phyloP scores from a whole-genome alignment of 2,113 vertebrate genomes.

The Cepphus grylle region DNA sequence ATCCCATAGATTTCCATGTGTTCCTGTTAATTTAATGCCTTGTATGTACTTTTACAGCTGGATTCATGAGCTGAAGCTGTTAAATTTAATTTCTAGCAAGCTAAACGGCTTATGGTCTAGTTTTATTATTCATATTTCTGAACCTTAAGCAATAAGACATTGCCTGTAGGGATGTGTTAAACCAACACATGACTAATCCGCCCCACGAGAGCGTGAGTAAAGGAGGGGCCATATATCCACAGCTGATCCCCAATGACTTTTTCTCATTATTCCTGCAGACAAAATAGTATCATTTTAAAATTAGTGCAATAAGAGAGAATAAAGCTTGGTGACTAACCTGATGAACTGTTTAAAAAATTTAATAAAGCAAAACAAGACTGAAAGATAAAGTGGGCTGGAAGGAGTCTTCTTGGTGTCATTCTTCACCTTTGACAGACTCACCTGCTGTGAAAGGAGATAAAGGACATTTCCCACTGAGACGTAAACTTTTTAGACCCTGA shows the following conservation, averaged over 20 bases:
- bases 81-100: conserved; percentile 69
- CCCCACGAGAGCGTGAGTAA: conserved; percentile 13
- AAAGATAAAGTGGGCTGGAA: conserved; percentile 10
- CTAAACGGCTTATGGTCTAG: conserved; percentile 68
- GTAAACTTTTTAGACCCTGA: conserved; percentile 27
- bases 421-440: conserved; percentile 49
- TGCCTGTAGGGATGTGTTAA: conserved; percentile 72
- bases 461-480: conserved; percentile 26
- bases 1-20: conserved; percentile 51
- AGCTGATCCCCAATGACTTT: conserved; percentile 47
- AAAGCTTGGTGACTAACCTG: conserved; percentile 50
- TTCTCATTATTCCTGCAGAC: conserved; percentile 69
- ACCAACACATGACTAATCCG: conserved; percentile 57
- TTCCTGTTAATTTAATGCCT: conserved; percentile 64
- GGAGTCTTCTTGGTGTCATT: conserved; percentile 2
- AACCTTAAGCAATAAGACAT: conserved; percentile 63
- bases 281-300: conserved; percentile 67
- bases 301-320: conserved; percentile 56
- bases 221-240: conserved; percentile 28
- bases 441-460: conserved; percentile 6
- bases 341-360: conserved; percentile 57
- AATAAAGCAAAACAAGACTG: conserved; percentile 56
- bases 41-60: conserved; percentile 65
- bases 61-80: conserved; percentile 60
- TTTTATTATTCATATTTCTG: conserved; percentile 72